Evolutionary conservation across 2,888 invertebrate genomes (phyloP), one percentile per base, ranked within the genome.

Genomic region (Girardia tigrina): DNA sequence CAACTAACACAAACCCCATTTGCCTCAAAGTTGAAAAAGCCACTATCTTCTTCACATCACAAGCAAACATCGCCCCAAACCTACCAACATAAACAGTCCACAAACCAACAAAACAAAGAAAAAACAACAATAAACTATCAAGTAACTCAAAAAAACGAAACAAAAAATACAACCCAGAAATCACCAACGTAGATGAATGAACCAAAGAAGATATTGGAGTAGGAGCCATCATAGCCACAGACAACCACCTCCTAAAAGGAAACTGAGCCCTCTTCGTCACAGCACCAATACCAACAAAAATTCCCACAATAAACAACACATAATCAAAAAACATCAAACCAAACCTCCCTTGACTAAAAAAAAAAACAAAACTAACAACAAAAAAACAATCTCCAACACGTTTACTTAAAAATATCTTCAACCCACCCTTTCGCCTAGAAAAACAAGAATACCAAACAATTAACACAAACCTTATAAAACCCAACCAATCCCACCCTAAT

Each of bases 181-280:
- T 90, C 0, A 90, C 90, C 82, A 90, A 87, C 78, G 90, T 90
- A 1, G 89, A 90, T 78, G 90, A 90, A 87, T 90, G 89, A 79
- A 89, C 89, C 85, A 90, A 87, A 77, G 89, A 87, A n/a, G 89
- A 89, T 76, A 90, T 88, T 12, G 90, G 90, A 0, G 90, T 90
- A 36, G 90, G 90, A 70, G 90, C 90, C 0, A 89, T 89, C 84
- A 90, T 90, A 70, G 90, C 90, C 0, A 88, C 88, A 0, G 90
- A 90, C 72, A 90, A 83, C 80, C 90, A 90, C 71, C 89, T 87
- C 78, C 89, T 89, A 88, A 90, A 90, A 71, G 90, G 90, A 86
- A 90, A 88, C 84, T n/a, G n/a, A n/a, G n/a, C n/a, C n/a, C n/a
- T n/a, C n/a, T n/a, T n/a, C n/a, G n/a, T n/a, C n/a, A n/a, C n/a